Evolutionary conservation across 2,888 invertebrate species (phyloP).

Genomic region (Crematogaster levior): DNA sequence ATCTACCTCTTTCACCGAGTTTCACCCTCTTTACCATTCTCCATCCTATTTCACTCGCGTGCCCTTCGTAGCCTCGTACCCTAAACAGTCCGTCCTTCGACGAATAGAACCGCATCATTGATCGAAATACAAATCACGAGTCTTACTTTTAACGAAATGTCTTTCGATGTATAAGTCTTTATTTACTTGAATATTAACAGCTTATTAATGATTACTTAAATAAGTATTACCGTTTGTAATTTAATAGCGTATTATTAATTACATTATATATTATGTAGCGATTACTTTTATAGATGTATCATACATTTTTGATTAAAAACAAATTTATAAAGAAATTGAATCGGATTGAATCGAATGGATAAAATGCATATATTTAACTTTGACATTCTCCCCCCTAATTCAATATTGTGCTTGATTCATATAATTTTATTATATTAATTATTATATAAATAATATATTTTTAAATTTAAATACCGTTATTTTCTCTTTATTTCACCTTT

Average conservation of each 20-base stretch:
- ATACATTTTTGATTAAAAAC: not conserved
- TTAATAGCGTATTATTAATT: not conserved
- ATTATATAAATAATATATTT: not conserved
- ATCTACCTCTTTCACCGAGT: slow-evolving; percentile 46
- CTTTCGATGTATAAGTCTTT: not conserved
- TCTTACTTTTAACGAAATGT: not conserved
- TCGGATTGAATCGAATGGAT: not conserved
- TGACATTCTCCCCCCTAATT: not conserved
- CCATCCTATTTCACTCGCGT: not conserved
- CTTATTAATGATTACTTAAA: not conserved
- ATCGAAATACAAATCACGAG: slow-evolving; percentile 9
- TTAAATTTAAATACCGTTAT: not conserved
- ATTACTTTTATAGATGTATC: not conserved
- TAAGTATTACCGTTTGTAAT: not conserved
- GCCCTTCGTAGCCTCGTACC: slow-evolving; percentile 22
- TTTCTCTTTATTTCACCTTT: not conserved
- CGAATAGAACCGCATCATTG: not conserved
- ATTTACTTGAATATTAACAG: not conserved
- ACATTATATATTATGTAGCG: not conserved
- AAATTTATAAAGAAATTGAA: not conserved
- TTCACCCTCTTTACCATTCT: slow-evolving; percentile 30
- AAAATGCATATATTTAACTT: not conserved
- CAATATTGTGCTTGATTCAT: not conserved
- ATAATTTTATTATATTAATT: not conserved
- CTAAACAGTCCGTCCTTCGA: slow-evolving; percentile 6